These are phyloP conservation scores for Rhinolophus sinicus DNA, from an alignment of 2,113 vertebrate species.

Conservation along the genomic window DNA sequence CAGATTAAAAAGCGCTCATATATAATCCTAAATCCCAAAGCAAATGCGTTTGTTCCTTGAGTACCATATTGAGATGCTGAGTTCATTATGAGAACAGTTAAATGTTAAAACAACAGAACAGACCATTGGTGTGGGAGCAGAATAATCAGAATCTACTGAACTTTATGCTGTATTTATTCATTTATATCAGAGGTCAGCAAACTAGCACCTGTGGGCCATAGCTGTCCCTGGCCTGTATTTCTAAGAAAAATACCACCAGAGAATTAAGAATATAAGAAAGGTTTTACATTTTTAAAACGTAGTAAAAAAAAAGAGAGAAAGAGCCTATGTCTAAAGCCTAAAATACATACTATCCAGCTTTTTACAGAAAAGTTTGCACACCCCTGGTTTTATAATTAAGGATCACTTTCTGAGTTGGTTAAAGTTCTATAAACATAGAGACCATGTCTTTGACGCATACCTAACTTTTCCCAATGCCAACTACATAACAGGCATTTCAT, in stretches of 20 bases:
- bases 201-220: not conserved
- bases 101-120: not conserved
- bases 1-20: not conserved
- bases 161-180: not conserved
- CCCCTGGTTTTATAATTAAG: not conserved
- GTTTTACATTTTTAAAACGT: slow-evolving; percentile 18
- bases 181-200: not conserved
- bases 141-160: not conserved
- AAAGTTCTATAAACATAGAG: not conserved
- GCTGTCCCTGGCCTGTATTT: not conserved
- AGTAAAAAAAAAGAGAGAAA: not conserved
- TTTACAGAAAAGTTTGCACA: not conserved
- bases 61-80: not conserved
- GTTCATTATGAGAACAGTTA: not conserved
- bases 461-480: not conserved
- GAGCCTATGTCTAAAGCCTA: not conserved
- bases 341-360: not conserved
- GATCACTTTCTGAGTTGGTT: not conserved
- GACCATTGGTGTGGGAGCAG: not conserved
- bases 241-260: not conserved
- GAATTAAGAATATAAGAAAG: not conserved
- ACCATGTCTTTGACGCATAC: not conserved
- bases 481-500: not conserved
- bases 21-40: not conserved
- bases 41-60: not conserved